Base-by-base conservation (phyloP, 1,140 invertebrate genomes). In the Latrodectus geometricus region DNA sequence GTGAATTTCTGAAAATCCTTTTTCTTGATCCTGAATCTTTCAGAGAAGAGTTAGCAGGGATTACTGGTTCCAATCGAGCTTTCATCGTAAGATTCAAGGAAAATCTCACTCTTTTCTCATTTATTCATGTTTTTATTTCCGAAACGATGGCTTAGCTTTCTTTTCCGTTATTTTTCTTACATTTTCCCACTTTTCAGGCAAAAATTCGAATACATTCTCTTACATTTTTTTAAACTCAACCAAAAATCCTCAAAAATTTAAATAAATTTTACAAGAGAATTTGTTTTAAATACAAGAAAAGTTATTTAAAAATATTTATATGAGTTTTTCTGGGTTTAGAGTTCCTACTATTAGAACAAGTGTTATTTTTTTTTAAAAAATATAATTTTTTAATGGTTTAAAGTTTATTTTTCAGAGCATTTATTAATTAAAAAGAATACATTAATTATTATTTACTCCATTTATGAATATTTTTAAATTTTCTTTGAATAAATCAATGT, bases 1-100 rank as follows among this genome's bases (percentile, higher is more conserved):
- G 83, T 86, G 83, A 86, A 86, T 86, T 86, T 86, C 83, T 70
- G 83, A 86, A 86, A 86, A 86, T 86, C 83, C 83, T 65, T 86
- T 86, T n/a, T 35, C 61, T 78, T 77, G 75, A 78, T 78, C 83
- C 74, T 4, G 65, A 74, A 49, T 54, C 74, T 86, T 86, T 75
- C 83, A 86, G 73, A 78, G 49, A 78, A 72, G 74, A 74, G 65
- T 78, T 78, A 86, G 21, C 65, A 14, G 23, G 83, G 83, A 86
- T 86, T 86, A 86, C 75, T 56, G 75, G 65, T 65, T 78, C 73
- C 83, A 86, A 86, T 86, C 83, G 83, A 86, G 83, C 83, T 86
- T 86, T 86, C 83, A 86, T 77, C 83, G 83, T n/a, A 86, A 86
- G 74, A 86, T 86, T 86, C 83, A 69, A 77, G 73, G 65, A 77